Evolutionary conservation across 2,797 vertebrate genomes (phyloP).

Genomic region (Hydrolagus colliei): DNA sequence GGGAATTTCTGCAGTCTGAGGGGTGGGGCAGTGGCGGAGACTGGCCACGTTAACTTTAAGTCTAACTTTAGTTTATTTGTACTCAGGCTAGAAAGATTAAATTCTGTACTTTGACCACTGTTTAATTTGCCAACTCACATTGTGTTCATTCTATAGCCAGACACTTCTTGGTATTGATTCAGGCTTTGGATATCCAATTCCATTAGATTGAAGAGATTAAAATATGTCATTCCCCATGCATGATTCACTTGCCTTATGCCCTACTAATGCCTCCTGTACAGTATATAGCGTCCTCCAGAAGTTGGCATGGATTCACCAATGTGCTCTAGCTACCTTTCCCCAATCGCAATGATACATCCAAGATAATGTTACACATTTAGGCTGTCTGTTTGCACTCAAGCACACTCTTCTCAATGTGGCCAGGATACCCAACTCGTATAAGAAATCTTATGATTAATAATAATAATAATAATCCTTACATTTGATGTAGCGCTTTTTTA

Average conservation of each 20-base stretch:
- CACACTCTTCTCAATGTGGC: too few species aligned
- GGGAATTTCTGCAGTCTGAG: too few species aligned
- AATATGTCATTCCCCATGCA: background rate
- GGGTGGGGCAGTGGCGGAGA: too few species aligned
- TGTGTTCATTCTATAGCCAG: background rate
- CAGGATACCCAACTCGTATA: too few species aligned
- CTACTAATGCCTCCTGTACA: too few species aligned
- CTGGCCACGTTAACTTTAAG: too few species aligned
- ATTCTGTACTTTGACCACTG: background rate
- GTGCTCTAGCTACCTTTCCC: background rate
- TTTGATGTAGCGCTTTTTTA: too few species aligned
- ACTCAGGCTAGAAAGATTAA: conserved; percentile 17
- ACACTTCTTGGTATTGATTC: conserved; percentile 16
- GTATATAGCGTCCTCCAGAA: background rate
- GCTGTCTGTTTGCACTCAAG: too few species aligned
- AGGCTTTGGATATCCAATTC: background rate
- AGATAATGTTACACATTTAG: background rate
- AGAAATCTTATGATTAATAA: too few species aligned
- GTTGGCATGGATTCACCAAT: too few species aligned
- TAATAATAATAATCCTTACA: too few species aligned
- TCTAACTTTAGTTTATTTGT: background rate
- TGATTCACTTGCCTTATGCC: background rate
- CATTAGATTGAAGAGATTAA: background rate
- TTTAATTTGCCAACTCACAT: background rate
- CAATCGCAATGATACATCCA: background rate